Base-by-base conservation (phyloP, 2,888 invertebrate genomes). In the Alcis repandata region DNA sequence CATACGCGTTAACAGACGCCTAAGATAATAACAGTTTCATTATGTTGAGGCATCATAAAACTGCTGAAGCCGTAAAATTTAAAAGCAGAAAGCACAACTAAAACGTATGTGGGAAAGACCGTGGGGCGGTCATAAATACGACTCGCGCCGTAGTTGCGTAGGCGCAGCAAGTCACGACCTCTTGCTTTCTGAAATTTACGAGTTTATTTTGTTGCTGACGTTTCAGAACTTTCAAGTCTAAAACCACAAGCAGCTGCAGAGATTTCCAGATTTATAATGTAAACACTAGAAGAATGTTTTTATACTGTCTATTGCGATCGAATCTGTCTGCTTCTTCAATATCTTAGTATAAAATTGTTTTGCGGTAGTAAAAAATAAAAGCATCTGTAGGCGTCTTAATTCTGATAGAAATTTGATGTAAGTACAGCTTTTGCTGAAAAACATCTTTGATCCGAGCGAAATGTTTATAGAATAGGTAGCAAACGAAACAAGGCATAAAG, bases 1-100 rank as follows among this genome's bases (percentile, higher is more conserved):
- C 59, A 41, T 53, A 57, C 45, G 48, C 38, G 49, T 67, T 54
- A 48, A 64, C 19, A 67, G 49, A 53, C 56, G 43, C 20, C 27
- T 58, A 68, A 68, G 69, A 72, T 67, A 70, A 71, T 73, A 76
- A 71, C 53, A 57, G 61, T 67, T 75, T 69, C 68, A 73, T 75
- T 67, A 54, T 69, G 67, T 75, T 74, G 70, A 71, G 70, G 74
- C 72, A 59, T 73, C 76, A 76, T 79, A 77, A 80, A 80, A 71
- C 72, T 49, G 60, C 72, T 65, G 54, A 72, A 71, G 72, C 71
- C 67, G 75, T 79, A 72, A 80, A 80, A 72, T 68, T 66, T 75
- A 67, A 77, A 77, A 79, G 75, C 76, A 70, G 72, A 72, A 61
- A 66, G 60, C 71, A 70, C 73, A 73, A 75, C 72, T 72, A 56